These are phyloP conservation scores for Orthonyx spaldingii DNA, from an alignment of 2,113 vertebrate genomes.

Conservation along the genomic window DNA sequence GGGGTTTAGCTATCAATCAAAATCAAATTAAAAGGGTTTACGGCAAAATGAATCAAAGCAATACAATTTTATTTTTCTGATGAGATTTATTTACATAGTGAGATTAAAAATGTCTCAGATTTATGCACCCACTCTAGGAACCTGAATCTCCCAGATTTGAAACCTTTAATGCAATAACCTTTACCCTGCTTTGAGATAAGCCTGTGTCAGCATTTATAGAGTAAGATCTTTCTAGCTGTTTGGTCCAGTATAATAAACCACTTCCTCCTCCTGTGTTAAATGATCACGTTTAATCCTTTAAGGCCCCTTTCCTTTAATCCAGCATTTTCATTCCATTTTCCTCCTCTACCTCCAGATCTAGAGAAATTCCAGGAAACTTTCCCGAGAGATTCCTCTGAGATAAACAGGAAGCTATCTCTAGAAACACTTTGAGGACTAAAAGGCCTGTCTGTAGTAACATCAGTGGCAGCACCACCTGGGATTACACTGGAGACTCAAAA, in stretches of 20 bases:
- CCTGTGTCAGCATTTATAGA: background rate
- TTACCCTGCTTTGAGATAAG: background rate
- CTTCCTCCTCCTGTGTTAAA: background rate
- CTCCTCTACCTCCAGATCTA: background rate
- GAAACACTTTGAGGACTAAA: background rate
- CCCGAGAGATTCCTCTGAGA: background rate
- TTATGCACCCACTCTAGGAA: background rate
- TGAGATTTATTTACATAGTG: slow-evolving; percentile 42
- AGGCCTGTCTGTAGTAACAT: background rate
- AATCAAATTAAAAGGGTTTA: slow-evolving; percentile 19
- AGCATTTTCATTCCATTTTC: background rate
- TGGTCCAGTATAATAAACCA: background rate
- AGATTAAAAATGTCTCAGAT: slow-evolving; percentile 26
- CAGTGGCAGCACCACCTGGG: background rate
- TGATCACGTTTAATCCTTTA: background rate
- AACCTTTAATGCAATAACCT: slow-evolving; percentile 17
- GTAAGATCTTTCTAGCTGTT: background rate
- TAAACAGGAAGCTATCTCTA: background rate
- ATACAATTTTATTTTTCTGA: slow-evolving; percentile 13
- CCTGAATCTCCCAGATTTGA: slow-evolving; percentile 2
- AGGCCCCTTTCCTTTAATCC: background rate
- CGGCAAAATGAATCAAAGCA: slow-evolving; percentile 7
- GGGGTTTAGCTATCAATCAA: background rate
- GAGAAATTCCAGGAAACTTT: background rate
- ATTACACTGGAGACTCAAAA: background rate